Evolutionary conservation across 30 jellyfish, hydroid and myxozoan genomes (phyloP), one percentile per base, ranked within the genome.

Genomic region (Aurelia sp.): DNA sequence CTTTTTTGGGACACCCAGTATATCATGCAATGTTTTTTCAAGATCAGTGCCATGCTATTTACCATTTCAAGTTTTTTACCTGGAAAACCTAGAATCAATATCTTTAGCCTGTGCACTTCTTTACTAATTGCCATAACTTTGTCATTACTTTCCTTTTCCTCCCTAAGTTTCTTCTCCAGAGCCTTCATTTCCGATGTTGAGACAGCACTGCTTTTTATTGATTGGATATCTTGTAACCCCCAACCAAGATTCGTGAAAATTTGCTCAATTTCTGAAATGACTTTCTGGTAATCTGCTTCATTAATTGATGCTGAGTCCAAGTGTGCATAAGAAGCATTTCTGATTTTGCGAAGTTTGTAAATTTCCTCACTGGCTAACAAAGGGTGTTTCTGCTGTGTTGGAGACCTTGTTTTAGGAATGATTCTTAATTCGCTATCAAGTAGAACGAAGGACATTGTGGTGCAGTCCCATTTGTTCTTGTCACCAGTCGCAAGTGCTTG

Each of bases 251-350:
- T 21, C 1, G 22, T 59, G 13, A 59, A 59, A 59, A 59, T 59
- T 18, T 21, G 30, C 68, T 59, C 31, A 59, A 59, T 59, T 27
- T 66, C 53, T 9, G 53, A 13, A 3, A 66, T 66, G 22, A 66
- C 18, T 16, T 33, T 9, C 10, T 59, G 22, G 13, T 59, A 59
- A 1, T 59, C 68, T 3, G 68, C 10, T 18, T 59, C 30, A 59
- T 59, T 30, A 59, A 59, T 20, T 17, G 68, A 59, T 17, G 7
- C 27, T 59, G 21, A 18, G 7, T 17, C 41, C 33, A 33, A 18
- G 33, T 66, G 76, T 19, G 55, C 76, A 66, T 1, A 66, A 66
- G n/a, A 66, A 24, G 18, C 33, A 66, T 66, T 66, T 66, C 76
- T 66, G 19, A 66, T 66, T 11, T 66, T 57, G 8, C 76, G 48